phyloP scores from a whole-genome alignment of 2,113 vertebrate species.

The Pachyramphus minor region DNA sequence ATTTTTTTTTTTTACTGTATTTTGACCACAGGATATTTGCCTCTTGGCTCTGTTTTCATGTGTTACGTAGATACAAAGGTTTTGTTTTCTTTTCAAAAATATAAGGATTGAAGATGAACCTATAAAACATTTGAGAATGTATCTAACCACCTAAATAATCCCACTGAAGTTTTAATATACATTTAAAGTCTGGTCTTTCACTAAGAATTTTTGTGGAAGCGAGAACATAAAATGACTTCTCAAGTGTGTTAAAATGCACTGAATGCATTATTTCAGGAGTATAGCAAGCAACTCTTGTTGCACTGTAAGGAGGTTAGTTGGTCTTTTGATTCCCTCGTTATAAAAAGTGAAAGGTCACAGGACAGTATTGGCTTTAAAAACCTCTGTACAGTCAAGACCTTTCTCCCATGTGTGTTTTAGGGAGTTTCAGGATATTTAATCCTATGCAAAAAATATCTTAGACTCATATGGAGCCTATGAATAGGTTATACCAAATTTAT shows the following conservation, averaged over 20 bases:
- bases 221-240: not conserved
- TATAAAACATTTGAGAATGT: not conserved
- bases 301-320: not conserved
- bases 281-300: not conserved
- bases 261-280: not conserved
- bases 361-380: not conserved
- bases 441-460: not conserved
- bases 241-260: not conserved
- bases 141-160: not conserved
- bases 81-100: not conserved
- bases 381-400: not conserved
- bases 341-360: not conserved
- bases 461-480: not conserved
- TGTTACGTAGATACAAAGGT: not conserved
- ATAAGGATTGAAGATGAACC: fast-evolving
- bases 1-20: not conserved
- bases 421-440: not conserved
- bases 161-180: not conserved
- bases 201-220: not conserved
- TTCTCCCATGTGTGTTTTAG: not conserved
- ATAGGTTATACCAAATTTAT: not conserved
- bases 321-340: not conserved
- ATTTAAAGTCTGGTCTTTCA: not conserved
- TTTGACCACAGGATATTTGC: not conserved
- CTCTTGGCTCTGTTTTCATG: not conserved